These are phyloP conservation scores for Coleophora deauratella DNA, from an alignment of 2,888 invertebrate species.

Conservation along the genomic window DNA sequence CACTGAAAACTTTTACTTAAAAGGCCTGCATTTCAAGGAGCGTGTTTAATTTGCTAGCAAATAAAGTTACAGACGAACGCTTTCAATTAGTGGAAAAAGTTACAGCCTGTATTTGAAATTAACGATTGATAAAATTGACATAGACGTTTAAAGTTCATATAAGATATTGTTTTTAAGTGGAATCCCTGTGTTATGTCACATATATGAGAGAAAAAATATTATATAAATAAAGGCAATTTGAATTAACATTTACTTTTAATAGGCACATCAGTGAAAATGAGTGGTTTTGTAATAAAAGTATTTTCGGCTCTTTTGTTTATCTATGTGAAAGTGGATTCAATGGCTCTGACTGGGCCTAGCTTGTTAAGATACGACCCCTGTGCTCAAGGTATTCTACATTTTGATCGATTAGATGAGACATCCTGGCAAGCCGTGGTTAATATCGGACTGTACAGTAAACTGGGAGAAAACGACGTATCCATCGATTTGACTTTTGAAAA, in stretches of 20 bases:
- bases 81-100: not conserved
- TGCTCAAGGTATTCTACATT: conserved; percentile 49
- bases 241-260: not conserved
- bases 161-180: too few relatives aligned
- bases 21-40: conserved; percentile 24
- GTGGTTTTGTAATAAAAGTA: conserved; percentile 10
- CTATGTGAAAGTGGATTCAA: conserved; percentile 27
- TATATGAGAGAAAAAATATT: conserved; percentile 6
- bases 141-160: too few relatives aligned
- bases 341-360: conserved; percentile 45
- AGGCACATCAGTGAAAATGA: conserved; percentile 8
- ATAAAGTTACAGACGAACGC: conserved; percentile 14
- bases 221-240: not conserved
- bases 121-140: not conserved
- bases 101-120: conserved; percentile 28
- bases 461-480: conserved; percentile 29
- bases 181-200: not conserved
- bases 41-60: conserved; percentile 15
- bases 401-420: conserved; percentile 38
- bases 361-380: conserved; percentile 56
- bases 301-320: conserved; percentile 16
- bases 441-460: conserved; percentile 39
- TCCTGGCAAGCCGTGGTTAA: conserved; percentile 46
- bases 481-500: conserved; percentile 41
- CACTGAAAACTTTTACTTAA: conserved; percentile 46